These are phyloP conservation scores for Calidris pygmaea DNA, from an alignment of 2,113 vertebrate species.

Conservation along the genomic window DNA sequence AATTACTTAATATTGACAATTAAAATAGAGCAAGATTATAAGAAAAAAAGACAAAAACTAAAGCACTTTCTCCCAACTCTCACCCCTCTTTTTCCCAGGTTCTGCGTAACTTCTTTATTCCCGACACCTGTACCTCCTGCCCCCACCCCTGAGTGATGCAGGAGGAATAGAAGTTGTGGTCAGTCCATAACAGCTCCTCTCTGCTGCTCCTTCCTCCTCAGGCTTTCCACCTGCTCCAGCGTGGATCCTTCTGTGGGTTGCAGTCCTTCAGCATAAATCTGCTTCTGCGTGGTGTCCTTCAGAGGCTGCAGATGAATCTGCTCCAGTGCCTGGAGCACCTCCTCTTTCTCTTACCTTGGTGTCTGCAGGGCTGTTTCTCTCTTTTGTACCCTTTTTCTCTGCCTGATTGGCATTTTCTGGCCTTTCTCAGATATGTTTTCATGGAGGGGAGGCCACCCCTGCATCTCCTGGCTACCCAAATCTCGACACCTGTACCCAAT, in stretches of 20 bases:
- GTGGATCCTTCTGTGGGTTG: not conserved
- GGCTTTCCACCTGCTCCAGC: not conserved
- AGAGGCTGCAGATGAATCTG: not conserved
- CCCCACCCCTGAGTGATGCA: not conserved
- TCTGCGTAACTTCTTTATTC: not conserved
- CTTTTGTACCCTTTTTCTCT: not conserved
- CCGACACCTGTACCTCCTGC: not conserved
- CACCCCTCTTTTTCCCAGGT: not conserved
- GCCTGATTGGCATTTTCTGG: not conserved
- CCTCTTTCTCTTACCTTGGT: not conserved
- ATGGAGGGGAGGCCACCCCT: not conserved
- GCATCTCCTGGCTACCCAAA: not conserved
- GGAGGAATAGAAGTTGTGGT: not conserved
- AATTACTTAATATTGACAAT: not conserved
- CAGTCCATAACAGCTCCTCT: not conserved
- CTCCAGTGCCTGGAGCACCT: not conserved
- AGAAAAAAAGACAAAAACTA: not conserved
- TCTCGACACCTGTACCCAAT: not conserved
- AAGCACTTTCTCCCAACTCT: not conserved
- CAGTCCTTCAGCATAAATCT: not conserved
- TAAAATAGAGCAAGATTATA: not conserved
- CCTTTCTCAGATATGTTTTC: not conserved
- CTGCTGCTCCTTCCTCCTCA: not conserved
- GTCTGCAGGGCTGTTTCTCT: not conserved
- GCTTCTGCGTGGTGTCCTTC: not conserved